Evolutionary conservation across 1,140 invertebrate species (phyloP).

Genomic region (roundworm (Caenorhabditis elegans)): WBcel235 BX284603.4:2666501-2667000

Average conservation of each 20-base stretch:
- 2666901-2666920: slow-evolving; percentile 51
- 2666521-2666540: slow-evolving; percentile 58
- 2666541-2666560: slow-evolving; percentile 58
- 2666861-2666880: slow-evolving; percentile 55
- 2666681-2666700: slow-evolving; percentile 50
- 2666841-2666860: slow-evolving; percentile 64
- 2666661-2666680: slow-evolving; percentile 50
- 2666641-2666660: slow-evolving; percentile 47
- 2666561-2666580: slow-evolving; percentile 59
- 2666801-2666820: slow-evolving; percentile 60
- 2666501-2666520: slow-evolving; percentile 60
- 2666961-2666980: slow-evolving; percentile 64
- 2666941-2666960: slow-evolving; percentile 57
- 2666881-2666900: slow-evolving; percentile 57
- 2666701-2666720: slow-evolving; percentile 55
- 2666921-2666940: slow-evolving; percentile 55
- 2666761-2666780: slow-evolving; percentile 53
- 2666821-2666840: slow-evolving; percentile 60
- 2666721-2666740: slow-evolving; percentile 59
- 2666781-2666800: slow-evolving; percentile 64
- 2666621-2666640: slow-evolving; percentile 59
- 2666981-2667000: slow-evolving; percentile 59
- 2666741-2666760: slow-evolving; percentile 54
- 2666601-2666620: slow-evolving; percentile 55
- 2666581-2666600: slow-evolving; percentile 58